Evolutionary conservation across 2,797 vertebrate genomes (phyloP).

Genomic region (Rhinatrema bivittatum): DNA sequence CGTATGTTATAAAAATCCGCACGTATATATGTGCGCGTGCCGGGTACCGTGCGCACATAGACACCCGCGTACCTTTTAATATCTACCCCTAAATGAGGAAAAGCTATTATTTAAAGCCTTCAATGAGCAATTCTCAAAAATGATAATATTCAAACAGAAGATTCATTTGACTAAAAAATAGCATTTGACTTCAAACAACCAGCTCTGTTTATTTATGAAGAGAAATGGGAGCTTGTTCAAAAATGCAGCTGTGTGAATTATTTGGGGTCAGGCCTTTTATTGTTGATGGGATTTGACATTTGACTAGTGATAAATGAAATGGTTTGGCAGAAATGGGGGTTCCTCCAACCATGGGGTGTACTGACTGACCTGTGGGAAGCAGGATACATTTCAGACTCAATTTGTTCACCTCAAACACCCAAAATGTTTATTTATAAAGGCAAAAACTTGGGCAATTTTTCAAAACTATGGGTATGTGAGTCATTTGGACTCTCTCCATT

Average conservation of each 20-base stretch:
- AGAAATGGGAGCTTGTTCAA: not conserved
- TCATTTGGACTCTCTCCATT: not conserved
- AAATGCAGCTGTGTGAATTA: not conserved
- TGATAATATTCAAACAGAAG: too few species aligned
- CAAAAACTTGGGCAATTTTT: not conserved
- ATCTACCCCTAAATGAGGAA: too few species aligned
- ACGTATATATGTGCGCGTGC: too few species aligned
- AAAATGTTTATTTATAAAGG: slow-evolving; percentile 2
- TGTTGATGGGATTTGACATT: not conserved
- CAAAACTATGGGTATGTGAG: not conserved
- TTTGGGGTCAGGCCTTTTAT: not conserved
- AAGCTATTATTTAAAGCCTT: too few species aligned
- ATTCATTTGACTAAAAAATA: too few species aligned
- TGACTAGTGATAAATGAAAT: not conserved
- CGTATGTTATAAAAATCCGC: too few species aligned
- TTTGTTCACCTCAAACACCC: slow-evolving; percentile 1
- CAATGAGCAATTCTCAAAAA: too few species aligned
- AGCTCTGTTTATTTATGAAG: not conserved
- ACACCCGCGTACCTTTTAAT: too few species aligned
- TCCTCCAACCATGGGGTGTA: not conserved
- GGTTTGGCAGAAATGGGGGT: not conserved
- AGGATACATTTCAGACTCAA: not conserved
- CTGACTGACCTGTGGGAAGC: not conserved
- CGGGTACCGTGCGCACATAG: too few species aligned
- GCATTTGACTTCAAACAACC: not conserved